Percentiles rank a stretch among this genome's conserved stretches.
Conservation (phyloP, 1,140 invertebrate species). For the Andricus grossulariae region DNA sequence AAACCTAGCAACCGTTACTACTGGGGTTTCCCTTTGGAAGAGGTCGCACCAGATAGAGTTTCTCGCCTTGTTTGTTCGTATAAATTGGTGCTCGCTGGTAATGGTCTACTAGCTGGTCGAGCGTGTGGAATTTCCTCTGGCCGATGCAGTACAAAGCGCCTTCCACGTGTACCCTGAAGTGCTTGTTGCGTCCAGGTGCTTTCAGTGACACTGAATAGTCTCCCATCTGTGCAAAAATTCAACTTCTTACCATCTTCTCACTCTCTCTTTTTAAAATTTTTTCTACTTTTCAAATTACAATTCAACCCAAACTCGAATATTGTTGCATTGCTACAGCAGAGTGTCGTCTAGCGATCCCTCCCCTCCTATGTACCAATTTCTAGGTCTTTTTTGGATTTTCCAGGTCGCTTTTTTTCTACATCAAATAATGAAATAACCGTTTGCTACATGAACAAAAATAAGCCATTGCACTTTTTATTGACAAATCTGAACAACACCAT, state of each 20-base stretch:
- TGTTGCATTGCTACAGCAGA: no score
- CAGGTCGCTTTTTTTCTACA: no score
- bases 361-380: no score
- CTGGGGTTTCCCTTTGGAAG: slow-evolving; percentile 82
- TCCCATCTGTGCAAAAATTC: slow-evolving; percentile 86
- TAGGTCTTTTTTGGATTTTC: no score
- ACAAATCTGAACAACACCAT: no score
- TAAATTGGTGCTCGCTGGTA: slow-evolving; percentile 99
- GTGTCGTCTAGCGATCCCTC: no score
- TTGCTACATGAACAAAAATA: no score
- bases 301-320: no score
- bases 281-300: no score
- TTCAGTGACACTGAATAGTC: slow-evolving; percentile 99
- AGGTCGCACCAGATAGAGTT: slow-evolving; percentile 92
- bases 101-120: slow-evolving; percentile 98
- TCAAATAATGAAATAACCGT: no score
- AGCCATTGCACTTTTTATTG: no score
- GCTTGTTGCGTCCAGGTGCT: slow-evolving; percentile 97
- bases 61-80: slow-evolving; percentile 96
- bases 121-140: slow-evolving; percentile 95
- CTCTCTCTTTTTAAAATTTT: no score
- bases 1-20: slow-evolving; percentile 73
- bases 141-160: slow-evolving; percentile 96
- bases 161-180: slow-evolving; percentile 98
- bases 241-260: neutral